A percentile compares a stretch with the other conserved stretches of the same genome.
Evolutionary conservation across 30 jellyfish, hydroid and myxozoan genomes (phyloP).

Genomic region (Mastigias papua): DNA sequence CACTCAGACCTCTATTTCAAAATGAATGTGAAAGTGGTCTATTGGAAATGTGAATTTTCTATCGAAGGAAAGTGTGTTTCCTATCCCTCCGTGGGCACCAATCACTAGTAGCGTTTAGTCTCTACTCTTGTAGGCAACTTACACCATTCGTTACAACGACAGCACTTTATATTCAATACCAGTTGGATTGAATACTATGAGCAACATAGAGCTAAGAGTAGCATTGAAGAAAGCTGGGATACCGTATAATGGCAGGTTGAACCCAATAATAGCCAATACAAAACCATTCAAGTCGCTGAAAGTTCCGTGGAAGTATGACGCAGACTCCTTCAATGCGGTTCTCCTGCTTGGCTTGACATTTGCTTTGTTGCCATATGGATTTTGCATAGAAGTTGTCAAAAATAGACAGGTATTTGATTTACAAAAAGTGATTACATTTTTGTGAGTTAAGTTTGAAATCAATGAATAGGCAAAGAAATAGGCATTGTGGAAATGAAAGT

Average conservation of each 20-base stretch:
- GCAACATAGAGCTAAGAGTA: slow-evolving; percentile 58
- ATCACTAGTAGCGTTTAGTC: not conserved
- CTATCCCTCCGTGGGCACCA: no score
- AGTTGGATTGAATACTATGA: slow-evolving; percentile 83
- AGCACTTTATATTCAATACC: slow-evolving; percentile 80
- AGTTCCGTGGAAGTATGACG: slow-evolving; percentile 69
- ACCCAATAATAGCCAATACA: slow-evolving; percentile 59
- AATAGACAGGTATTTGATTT: slow-evolving; percentile 70
- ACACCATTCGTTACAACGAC: slow-evolving; percentile 77
- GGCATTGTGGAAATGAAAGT: no score
- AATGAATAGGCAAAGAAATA: no score
- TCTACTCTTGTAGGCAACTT: slow-evolving; percentile 24
- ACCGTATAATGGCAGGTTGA: slow-evolving; percentile 28
- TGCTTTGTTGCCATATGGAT: slow-evolving; percentile 78
- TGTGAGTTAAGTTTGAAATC: no score
- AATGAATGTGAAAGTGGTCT: no score
- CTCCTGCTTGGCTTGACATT: slow-evolving; percentile 78
- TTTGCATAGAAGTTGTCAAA: slow-evolving; percentile 70
- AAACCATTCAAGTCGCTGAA: slow-evolving; percentile 71
- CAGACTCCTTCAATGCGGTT: slow-evolving; percentile 56
- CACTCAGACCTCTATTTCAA: no score
- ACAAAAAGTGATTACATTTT: not conserved
- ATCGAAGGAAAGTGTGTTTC: no score
- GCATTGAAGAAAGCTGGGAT: slow-evolving; percentile 62
- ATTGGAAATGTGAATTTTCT: no score